Conservation (phyloP, 1,140 invertebrate genomes). For the Doryteuthis pealeii region DNA sequence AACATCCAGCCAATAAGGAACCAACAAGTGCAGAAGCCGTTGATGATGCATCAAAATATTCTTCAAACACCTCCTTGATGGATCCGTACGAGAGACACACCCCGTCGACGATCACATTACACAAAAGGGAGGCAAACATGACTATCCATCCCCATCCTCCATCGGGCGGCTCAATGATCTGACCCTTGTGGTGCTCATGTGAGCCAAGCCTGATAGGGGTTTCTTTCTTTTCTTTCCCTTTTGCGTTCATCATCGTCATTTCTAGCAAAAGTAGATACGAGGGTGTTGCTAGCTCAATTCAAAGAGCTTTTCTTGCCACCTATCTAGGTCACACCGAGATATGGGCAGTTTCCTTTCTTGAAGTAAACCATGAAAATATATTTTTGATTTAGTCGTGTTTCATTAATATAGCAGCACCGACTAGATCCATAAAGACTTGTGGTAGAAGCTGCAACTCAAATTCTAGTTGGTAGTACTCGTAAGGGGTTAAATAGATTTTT, state of each 20-base stretch:
- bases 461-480: no score
- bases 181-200: conserved; percentile 23
- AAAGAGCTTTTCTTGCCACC: not conserved
- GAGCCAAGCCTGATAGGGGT: conserved; percentile 32
- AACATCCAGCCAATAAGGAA: conserved; percentile 88
- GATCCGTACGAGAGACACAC: conserved; percentile 83
- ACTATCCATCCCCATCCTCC: conserved; percentile 90
- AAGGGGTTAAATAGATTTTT: no score
- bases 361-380: no score
- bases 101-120: conserved; percentile 76
- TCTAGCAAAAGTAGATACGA: not conserved
- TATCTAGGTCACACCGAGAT: conserved; percentile 3
- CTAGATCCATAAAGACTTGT: no score
- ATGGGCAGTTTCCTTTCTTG: no score
- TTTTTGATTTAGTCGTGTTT: no score
- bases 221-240: conserved; percentile 28
- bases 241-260: conserved; percentile 15
- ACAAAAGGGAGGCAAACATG: conserved; percentile 89
- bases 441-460: no score
- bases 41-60: conserved; percentile 73
- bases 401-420: no score
- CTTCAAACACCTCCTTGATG: conserved; percentile 77
- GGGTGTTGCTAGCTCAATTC: not conserved
- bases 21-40: conserved; percentile 82
- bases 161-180: conserved; percentile 52